Percentiles rank a stretch among this genome's conserved stretches.
phyloP scores from a whole-genome alignment of 2,113 vertebrate genomes.

The Equus przewalskii region DNA sequence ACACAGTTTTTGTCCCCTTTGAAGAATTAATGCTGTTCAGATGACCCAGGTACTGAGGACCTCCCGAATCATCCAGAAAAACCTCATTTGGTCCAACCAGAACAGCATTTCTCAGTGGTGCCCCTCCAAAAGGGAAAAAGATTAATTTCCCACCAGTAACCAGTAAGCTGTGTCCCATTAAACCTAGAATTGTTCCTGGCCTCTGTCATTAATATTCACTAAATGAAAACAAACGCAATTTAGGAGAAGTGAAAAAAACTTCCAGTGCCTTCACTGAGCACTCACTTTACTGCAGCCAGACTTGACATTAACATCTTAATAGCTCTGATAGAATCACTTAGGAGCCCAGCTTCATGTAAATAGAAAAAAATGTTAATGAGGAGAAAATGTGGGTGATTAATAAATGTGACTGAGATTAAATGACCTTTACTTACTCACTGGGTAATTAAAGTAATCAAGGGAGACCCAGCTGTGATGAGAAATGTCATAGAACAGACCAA shows the following conservation, averaged over 20 bases:
- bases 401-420: slow-evolving; percentile 68
- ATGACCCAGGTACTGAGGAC: background rate
- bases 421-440: slow-evolving; percentile 73
- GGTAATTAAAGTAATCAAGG: slow-evolving; percentile 68
- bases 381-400: slow-evolving; percentile 62
- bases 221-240: slow-evolving; percentile 63
- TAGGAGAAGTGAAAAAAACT: background rate
- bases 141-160: background rate
- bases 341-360: slow-evolving; percentile 8
- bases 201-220: background rate
- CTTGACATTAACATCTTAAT: slow-evolving; percentile 63
- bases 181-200: background rate
- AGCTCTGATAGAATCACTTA: slow-evolving; percentile 10
- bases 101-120: background rate
- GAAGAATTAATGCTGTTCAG: too few species aligned
- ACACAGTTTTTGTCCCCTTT: background rate
- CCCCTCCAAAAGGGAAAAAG: background rate
- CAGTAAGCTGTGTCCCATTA: background rate
- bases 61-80: background rate
- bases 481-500: background rate
- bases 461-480: slow-evolving; percentile 68
- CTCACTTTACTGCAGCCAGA: background rate
- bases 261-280: background rate
- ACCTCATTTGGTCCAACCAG: background rate
- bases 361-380: slow-evolving; percentile 70